Percentiles rank a stretch among this genome's conserved stretches.
Conservation (phyloP, 2,888 invertebrate species). For the Sepiola atlantica region DNA sequence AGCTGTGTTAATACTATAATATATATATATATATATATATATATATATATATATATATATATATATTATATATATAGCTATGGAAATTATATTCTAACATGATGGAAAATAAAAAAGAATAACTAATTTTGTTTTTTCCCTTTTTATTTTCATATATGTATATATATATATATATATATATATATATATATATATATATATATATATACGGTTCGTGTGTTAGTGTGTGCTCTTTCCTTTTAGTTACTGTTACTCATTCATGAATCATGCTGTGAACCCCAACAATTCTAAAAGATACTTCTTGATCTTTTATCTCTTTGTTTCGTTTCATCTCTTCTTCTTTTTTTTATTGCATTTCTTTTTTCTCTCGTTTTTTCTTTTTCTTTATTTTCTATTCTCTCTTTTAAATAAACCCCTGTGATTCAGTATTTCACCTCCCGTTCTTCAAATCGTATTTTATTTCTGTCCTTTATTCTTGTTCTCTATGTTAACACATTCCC, state of each 20-base stretch:
- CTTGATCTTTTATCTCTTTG: not conserved
- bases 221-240: not conserved
- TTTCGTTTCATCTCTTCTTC: not conserved
- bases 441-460: not conserved
- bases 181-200: constrained; percentile 16
- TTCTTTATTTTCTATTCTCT: not conserved
- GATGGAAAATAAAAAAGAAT: no score
- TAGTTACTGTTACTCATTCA: not conserved
- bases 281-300: not conserved
- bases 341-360: not conserved
- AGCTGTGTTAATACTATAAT: no score
- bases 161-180: constrained; percentile 43
- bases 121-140: no score
- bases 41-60: not conserved
- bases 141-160: no score
- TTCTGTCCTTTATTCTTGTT: not conserved
- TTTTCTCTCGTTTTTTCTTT: not conserved
- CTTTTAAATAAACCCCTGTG: not conserved
- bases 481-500: not conserved
- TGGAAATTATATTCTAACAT: no score
- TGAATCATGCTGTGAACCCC: not conserved
- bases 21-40: no score
- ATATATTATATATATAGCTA: not conserved
- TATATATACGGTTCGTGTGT: not conserved
- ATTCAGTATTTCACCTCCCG: not conserved